Percentiles rank a stretch among this genome's conserved stretches.
Conservation (phyloP, 2,797 vertebrate genomes). For the Sorex maritimensis region DNA sequence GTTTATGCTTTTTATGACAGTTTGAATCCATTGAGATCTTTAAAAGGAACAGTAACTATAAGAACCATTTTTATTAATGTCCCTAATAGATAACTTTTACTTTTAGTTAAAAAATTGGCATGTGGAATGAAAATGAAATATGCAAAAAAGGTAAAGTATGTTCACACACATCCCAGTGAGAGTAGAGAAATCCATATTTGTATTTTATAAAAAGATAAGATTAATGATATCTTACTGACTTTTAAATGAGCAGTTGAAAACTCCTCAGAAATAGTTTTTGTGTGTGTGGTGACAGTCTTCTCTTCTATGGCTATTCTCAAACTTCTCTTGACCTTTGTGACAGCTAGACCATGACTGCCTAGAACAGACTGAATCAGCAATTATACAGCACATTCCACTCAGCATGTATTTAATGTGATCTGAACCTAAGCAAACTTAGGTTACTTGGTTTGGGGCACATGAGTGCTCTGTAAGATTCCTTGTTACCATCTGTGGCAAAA, state of each 20-base stretch:
- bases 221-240: slow-evolving; percentile 42
- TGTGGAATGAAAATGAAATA: slow-evolving; percentile 70
- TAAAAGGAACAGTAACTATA: slow-evolving; percentile 71
- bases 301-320: slow-evolving; percentile 70
- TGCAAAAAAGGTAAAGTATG: not conserved
- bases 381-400: not conserved
- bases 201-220: slow-evolving; percentile 49
- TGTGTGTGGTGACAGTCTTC: not conserved
- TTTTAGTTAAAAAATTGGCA: slow-evolving; percentile 62
- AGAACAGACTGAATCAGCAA: slow-evolving; percentile 52
- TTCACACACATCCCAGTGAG: not conserved
- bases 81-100: slow-evolving; percentile 49
- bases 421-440: slow-evolving; percentile 75
- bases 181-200: slow-evolving; percentile 35
- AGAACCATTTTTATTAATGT: slow-evolving; percentile 79
- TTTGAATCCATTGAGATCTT: slow-evolving; percentile 81
- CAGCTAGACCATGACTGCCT: slow-evolving; percentile 44
- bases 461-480: slow-evolving; percentile 77
- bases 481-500: slow-evolving; percentile 80
- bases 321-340: slow-evolving; percentile 56
- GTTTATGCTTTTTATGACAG: slow-evolving; percentile 68
- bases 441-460: slow-evolving; percentile 77
- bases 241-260: slow-evolving; percentile 48
- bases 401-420: slow-evolving; percentile 73
- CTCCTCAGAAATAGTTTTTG: not conserved